A percentile compares a stretch with the other conserved stretches of the same genome.
phyloP scores from a whole-genome alignment of 1,140 invertebrate genomes.

The Pseudomyrmex flavicornis region DNA sequence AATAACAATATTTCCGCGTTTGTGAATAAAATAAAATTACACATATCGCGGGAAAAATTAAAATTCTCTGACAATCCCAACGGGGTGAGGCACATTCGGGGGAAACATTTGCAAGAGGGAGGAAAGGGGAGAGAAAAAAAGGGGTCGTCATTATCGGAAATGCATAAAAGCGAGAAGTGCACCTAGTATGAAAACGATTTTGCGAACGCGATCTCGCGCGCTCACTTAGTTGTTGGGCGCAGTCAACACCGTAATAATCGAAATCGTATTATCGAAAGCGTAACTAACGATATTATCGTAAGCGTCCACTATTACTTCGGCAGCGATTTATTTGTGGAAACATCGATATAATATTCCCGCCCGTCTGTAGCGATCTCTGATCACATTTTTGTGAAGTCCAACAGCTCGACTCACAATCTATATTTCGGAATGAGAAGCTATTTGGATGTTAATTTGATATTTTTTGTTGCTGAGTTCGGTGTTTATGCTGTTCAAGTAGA shows the following conservation, averaged over 20 bases:
- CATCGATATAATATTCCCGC: not conserved
- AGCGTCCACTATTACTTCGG: slow-evolving; percentile 23
- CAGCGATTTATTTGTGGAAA: slow-evolving; percentile 18
- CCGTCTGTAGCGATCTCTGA: too few relatives aligned
- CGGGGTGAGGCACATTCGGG: not conserved
- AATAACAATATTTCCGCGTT: not conserved
- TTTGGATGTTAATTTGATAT: too few relatives aligned
- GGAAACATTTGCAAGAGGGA: not conserved
- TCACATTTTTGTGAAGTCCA: too few relatives aligned
- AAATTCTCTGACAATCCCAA: not conserved
- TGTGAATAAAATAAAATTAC: not conserved
- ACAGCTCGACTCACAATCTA: too few relatives aligned
- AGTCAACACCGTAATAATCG: not conserved
- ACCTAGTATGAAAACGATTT: not conserved
- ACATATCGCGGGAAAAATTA: not conserved
- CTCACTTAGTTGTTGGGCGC: not conserved
- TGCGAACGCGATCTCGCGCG: not conserved
- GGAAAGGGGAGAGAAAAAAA: not conserved
- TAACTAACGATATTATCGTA: slow-evolving; percentile 20
- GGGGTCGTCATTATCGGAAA: not conserved
- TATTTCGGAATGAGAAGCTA: too few relatives aligned
- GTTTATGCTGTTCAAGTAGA: too few relatives aligned
- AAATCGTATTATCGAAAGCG: slow-evolving; percentile 42
- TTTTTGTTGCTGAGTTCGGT: too few relatives aligned
- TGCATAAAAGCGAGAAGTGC: not conserved